These are phyloP conservation scores for Hafferia zeledoni DNA, from an alignment of 2,797 vertebrate species.

Conservation along the genomic window DNA sequence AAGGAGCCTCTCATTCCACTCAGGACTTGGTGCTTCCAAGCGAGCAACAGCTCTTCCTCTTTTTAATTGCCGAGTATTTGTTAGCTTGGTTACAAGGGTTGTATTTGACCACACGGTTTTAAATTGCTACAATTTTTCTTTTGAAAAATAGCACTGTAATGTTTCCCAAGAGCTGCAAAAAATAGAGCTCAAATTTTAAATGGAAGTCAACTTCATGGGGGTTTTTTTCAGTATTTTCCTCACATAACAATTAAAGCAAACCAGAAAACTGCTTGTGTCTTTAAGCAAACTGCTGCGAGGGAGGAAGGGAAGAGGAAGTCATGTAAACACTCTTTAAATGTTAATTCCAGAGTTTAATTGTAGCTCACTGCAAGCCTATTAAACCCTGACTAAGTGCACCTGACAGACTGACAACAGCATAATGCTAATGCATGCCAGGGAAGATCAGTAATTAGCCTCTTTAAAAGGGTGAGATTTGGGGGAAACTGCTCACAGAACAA, in stretches of 20 bases:
- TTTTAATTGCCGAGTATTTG: background rate
- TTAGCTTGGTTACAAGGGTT: background rate
- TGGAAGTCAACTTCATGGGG: background rate
- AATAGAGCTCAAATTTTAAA: background rate
- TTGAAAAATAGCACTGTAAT: background rate
- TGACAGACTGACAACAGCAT: constrained; percentile 72
- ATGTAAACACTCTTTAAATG: constrained; percentile 69
- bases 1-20: background rate
- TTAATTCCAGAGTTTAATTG: constrained; percentile 71
- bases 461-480: constrained; percentile 43
- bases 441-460: constrained; percentile 65
- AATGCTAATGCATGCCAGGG: constrained; percentile 61
- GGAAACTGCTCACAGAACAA: constrained; percentile 50
- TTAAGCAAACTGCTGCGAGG: constrained; percentile 41
- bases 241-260: constrained; percentile 3
- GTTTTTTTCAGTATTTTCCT: background rate
- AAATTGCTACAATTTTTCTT: background rate
- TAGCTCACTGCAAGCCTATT: constrained; percentile 68
- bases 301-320: constrained; percentile 53
- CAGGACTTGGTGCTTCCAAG: background rate
- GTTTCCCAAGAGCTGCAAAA: background rate
- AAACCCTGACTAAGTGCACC: constrained; percentile 71
- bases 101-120: background rate
- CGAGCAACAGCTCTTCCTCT: background rate
- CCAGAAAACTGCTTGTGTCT: background rate